Conservation (phyloP, 2,888 invertebrate genomes). For the Diadegma fenestrale region DNA sequence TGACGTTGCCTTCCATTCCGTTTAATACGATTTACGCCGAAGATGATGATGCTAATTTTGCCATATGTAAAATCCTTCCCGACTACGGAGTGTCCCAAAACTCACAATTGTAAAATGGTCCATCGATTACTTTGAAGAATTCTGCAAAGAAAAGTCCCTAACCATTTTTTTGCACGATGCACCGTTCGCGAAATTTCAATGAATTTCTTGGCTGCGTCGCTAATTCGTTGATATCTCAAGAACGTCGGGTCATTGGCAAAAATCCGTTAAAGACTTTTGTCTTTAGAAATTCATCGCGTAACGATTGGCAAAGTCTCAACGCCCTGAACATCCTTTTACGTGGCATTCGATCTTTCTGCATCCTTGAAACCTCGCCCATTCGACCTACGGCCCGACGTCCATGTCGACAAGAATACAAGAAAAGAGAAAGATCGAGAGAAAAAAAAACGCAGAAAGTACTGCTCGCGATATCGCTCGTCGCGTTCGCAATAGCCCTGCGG, state of each 20-base stretch:
- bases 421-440: slow-evolving; percentile 13
- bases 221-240: not conserved
- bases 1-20: slow-evolving; percentile 32
- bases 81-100: not conserved
- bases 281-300: not conserved
- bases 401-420: slow-evolving; percentile 8
- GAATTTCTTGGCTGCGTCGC: not conserved
- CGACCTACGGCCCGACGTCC: slow-evolving; percentile 51
- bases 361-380: slow-evolving; percentile 38
- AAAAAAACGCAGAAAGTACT: slow-evolving; percentile 34
- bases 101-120: not conserved
- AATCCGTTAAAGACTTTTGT: not conserved
- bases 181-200: not conserved
- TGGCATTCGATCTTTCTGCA: slow-evolving; percentile 22
- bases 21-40: slow-evolving; percentile 24
- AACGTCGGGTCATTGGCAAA: not conserved
- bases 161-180: not conserved
- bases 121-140: not conserved
- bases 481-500: slow-evolving; percentile 57
- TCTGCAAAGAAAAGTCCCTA: not conserved
- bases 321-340: not conserved
- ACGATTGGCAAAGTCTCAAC: not conserved
- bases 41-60: slow-evolving; percentile 35
- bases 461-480: slow-evolving; percentile 61
- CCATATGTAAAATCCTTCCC: not conserved